Conservation (phyloP, 2,888 invertebrate genomes). For the Leptopilina myrica region DNA sequence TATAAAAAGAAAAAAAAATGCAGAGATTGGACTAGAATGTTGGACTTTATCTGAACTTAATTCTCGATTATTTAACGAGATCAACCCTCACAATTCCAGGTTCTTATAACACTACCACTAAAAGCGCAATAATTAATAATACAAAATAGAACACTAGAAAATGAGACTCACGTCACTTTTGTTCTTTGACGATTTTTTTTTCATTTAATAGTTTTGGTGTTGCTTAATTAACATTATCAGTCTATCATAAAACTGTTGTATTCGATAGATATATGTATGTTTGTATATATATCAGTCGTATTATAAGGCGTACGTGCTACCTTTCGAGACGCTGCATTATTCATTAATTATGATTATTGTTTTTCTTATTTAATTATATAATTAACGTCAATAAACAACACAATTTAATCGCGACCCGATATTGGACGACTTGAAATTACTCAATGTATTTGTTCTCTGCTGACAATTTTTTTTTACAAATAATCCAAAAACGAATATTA, state of each 20-base stretch:
- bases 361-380: conserved; percentile 29
- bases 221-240: conserved; percentile 61
- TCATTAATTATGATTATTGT: conserved; percentile 33
- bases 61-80: conserved; percentile 35
- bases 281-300: conserved; percentile 56
- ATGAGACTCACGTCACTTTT: conserved; percentile 16
- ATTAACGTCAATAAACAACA: conserved; percentile 9
- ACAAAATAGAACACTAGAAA: conserved; percentile 28
- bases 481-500: too few species aligned
- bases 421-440: not conserved
- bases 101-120: conserved; percentile 13
- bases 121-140: conserved; percentile 36
- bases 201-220: conserved; percentile 48
- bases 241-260: conserved; percentile 70
- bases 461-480: not conserved
- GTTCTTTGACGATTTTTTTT: conserved; percentile 7
- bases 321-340: conserved; percentile 35
- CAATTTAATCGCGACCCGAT: conserved; percentile 13
- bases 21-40: conserved; percentile 35
- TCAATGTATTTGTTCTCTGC: not conserved
- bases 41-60: conserved; percentile 55
- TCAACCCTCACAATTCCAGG: conserved; percentile 40
- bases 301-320: conserved; percentile 51
- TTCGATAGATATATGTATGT: conserved; percentile 53
- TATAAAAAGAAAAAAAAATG: not conserved